phyloP scores from a whole-genome alignment of 2,888 invertebrate species.

The Megaustenia siamemsis region DNA sequence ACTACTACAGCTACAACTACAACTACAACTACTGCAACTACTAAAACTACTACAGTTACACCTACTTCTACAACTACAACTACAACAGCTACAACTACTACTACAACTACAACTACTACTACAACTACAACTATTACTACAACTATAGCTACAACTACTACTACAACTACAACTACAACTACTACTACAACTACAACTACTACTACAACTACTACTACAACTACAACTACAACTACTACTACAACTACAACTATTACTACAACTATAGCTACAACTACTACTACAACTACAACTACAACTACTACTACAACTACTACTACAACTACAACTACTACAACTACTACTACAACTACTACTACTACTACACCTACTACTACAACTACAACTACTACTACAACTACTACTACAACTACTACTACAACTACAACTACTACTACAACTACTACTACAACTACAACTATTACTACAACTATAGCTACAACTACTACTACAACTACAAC shows the following conservation, averaged over 20 bases:
- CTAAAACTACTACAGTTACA: too few relatives aligned
- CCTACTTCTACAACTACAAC: too few relatives aligned
- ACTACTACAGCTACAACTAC: too few relatives aligned
- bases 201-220: not conserved
- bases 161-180: slow-evolving; percentile 1
- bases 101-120: not conserved
- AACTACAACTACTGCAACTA: too few relatives aligned
- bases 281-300: slow-evolving; percentile 2
- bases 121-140: too few relatives aligned
- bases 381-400: slow-evolving; percentile 1
- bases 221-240: not conserved
- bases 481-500: not conserved
- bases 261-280: too few relatives aligned
- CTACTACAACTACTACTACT: not conserved
- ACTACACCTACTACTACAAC: too few relatives aligned
- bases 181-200: not conserved
- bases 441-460: too few relatives aligned
- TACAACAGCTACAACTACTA: too few relatives aligned
- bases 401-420: slow-evolving; percentile 4
- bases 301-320: slow-evolving; percentile 6
- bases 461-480: too few relatives aligned
- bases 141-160: too few relatives aligned
- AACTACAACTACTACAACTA: slow-evolving; percentile 2
- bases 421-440: not conserved
- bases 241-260: too few relatives aligned